A percentile compares a stretch with the other conserved stretches of the same genome.
Evolutionary conservation across 2,797 vertebrate species (phyloP).

Genomic region (Atherinosoma microstoma): DNA sequence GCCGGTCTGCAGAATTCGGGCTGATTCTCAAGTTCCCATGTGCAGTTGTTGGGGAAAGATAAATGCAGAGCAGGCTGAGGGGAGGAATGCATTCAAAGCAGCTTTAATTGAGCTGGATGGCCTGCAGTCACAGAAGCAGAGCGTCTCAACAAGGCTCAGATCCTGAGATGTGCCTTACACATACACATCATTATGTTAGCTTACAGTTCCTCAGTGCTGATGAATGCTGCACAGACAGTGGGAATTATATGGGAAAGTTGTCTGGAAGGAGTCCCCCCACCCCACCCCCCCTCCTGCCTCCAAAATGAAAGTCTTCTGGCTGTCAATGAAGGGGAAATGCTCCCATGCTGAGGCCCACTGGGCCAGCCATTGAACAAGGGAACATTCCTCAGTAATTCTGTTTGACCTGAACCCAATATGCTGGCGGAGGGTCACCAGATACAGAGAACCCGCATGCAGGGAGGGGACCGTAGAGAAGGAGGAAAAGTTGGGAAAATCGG

Average conservation of each 20-base stretch:
- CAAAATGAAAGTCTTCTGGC: slow-evolving; percentile 70
- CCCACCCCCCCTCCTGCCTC: slow-evolving; percentile 2
- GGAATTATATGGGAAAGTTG: slow-evolving; percentile 71
- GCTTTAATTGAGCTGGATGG: slow-evolving; percentile 76
- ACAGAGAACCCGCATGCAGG: slow-evolving; percentile 50
- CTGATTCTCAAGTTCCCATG: slow-evolving; percentile 67
- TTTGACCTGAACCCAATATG: slow-evolving; percentile 78
- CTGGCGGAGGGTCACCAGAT: slow-evolving; percentile 64
- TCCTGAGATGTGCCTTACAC: slow-evolving; percentile 67
- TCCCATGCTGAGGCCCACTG: slow-evolving; percentile 75
- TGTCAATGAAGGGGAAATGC: slow-evolving; percentile 76
- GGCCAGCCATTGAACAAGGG: slow-evolving; percentile 66
- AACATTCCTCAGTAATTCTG: slow-evolving; percentile 85
- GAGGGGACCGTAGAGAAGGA: slow-evolving; percentile 33
- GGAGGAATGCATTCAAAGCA: slow-evolving; percentile 74
- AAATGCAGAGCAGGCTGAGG: slow-evolving; percentile 61
- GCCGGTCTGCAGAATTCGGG: slow-evolving; percentile 35
- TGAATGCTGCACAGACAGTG: slow-evolving; percentile 47
- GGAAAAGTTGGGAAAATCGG: slow-evolving; percentile 51
- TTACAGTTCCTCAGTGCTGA: slow-evolving; percentile 40
- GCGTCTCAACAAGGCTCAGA: slow-evolving; percentile 61
- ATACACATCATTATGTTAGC: slow-evolving; percentile 73
- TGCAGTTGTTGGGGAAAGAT: slow-evolving; percentile 63
- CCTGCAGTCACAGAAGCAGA: slow-evolving; percentile 70
- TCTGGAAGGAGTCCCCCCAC: slow-evolving; percentile 44